Percentiles rank a stretch among this genome's conserved stretches.
Conservation (phyloP, 2,888 invertebrate genomes). For the Scaptomyza reducta region DNA sequence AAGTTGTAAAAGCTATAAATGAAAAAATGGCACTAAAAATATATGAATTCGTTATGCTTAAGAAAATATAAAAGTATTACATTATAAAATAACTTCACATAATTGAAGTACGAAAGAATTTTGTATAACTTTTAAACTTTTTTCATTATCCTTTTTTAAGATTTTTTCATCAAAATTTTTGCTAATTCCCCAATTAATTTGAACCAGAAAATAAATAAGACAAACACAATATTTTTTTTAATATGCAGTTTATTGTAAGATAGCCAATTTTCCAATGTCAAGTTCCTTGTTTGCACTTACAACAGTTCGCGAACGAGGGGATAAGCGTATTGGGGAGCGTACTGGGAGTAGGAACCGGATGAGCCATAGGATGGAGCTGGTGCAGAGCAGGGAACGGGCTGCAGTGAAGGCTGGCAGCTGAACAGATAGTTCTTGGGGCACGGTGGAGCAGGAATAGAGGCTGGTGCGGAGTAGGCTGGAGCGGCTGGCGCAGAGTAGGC, state of each 20-base stretch:
- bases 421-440: constrained; percentile 81
- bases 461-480: constrained; percentile 35
- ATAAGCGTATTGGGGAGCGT: constrained; percentile 74
- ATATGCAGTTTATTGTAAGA: constrained; percentile 38
- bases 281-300: constrained; percentile 27
- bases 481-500: constrained; percentile 56
- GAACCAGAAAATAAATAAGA: not conserved
- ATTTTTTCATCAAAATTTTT: no score
- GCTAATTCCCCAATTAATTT: not conserved
- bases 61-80: no score
- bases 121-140: no score
- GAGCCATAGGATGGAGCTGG: constrained; percentile 63
- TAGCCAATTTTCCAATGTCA: constrained; percentile 13
- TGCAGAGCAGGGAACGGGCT: constrained; percentile 77
- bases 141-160: no score
- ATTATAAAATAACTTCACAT: no score
- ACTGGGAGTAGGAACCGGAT: constrained; percentile 77
- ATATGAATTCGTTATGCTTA: no score
- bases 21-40: no score
- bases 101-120: no score
- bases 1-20: no score
- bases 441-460: constrained; percentile 68
- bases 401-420: constrained; percentile 79
- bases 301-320: constrained; percentile 72
- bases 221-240: not conserved